Conservation (phyloP, 1,140 invertebrate species). For the Mizuhopecten yessoensis region DNA sequence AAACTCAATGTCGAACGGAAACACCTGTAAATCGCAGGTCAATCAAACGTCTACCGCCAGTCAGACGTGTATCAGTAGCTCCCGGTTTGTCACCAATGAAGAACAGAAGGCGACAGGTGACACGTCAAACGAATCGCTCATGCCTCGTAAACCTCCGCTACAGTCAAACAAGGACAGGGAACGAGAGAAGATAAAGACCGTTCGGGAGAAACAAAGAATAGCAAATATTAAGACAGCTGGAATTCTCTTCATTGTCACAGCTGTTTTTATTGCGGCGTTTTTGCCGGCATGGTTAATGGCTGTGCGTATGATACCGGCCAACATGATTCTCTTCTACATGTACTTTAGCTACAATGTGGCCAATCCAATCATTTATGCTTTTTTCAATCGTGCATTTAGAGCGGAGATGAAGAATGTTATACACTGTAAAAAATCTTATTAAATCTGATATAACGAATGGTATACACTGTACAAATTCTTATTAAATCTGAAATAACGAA, state of each 20-base stretch:
- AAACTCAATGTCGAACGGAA: conserved; percentile 42
- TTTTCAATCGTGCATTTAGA: conserved; percentile 81
- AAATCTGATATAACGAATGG: no score
- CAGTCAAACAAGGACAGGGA: conserved; percentile 48
- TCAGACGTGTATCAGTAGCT: not conserved
- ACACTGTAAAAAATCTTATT: conserved; percentile 60
- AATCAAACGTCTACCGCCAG: not conserved
- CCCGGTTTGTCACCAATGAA: not conserved
- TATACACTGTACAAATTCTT: no score
- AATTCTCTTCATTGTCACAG: conserved; percentile 80
- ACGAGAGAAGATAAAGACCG: conserved; percentile 65
- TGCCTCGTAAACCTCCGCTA: not conserved
- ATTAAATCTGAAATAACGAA: no score
- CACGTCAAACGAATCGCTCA: not conserved
- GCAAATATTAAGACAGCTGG: conserved; percentile 81
- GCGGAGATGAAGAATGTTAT: conserved; percentile 78
- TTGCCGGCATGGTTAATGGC: conserved; percentile 81
- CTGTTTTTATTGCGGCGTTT: conserved; percentile 80
- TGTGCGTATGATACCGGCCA: conserved; percentile 67
- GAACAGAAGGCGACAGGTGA: not conserved
- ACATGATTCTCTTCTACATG: conserved; percentile 79
- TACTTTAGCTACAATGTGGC: conserved; percentile 82
- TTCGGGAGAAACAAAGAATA: conserved; percentile 65
- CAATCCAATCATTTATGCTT: conserved; percentile 82
- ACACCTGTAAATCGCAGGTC: not conserved